phyloP scores from a whole-genome alignment of 2,113 vertebrate species.

The Nothobranchius kuhntae region DNA sequence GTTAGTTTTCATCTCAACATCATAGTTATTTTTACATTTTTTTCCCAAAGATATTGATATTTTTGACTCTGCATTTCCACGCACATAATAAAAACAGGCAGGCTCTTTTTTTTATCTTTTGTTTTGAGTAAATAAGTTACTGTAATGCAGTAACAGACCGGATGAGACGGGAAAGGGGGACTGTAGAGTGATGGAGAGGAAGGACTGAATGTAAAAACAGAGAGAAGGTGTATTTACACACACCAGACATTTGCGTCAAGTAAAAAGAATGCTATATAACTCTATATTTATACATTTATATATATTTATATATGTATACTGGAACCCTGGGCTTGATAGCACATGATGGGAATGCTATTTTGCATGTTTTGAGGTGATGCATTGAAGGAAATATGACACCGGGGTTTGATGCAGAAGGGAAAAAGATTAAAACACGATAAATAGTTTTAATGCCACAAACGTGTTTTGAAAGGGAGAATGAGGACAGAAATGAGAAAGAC shows the following conservation, averaged over 20 bases:
- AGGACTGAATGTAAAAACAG: conserved; percentile 42
- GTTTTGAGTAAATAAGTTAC: conserved; percentile 74
- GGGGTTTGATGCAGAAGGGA: conserved; percentile 7
- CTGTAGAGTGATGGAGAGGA: conserved; percentile 12
- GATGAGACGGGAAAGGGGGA: conserved; percentile 55
- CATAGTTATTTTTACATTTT: conserved; percentile 46
- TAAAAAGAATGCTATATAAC: conserved; percentile 84
- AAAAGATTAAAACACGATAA: conserved; percentile 36
- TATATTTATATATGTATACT: conserved; percentile 79
- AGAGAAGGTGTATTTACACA: conserved; percentile 79
- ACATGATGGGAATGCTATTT: conserved; percentile 58
- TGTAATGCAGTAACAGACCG: conserved; percentile 70
- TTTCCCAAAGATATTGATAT: conserved; percentile 60
- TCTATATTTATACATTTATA: conserved; percentile 81
- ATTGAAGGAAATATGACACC: conserved; percentile 1
- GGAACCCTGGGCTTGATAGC: conserved; percentile 62
- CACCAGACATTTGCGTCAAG: conserved; percentile 77
- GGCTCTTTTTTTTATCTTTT: conserved; percentile 55
- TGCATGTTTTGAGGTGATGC: conserved; percentile 39
- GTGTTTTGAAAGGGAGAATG: conserved; percentile 36
- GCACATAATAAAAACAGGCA: conserved; percentile 82
- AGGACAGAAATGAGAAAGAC: conserved; percentile 3
- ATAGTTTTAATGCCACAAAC: conserved; percentile 24
- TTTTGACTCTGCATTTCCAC: conserved; percentile 74
- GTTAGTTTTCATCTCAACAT: conserved; percentile 73